Conservation (phyloP, 2,888 invertebrate genomes). For the Drosophila kanekoi region DNA sequence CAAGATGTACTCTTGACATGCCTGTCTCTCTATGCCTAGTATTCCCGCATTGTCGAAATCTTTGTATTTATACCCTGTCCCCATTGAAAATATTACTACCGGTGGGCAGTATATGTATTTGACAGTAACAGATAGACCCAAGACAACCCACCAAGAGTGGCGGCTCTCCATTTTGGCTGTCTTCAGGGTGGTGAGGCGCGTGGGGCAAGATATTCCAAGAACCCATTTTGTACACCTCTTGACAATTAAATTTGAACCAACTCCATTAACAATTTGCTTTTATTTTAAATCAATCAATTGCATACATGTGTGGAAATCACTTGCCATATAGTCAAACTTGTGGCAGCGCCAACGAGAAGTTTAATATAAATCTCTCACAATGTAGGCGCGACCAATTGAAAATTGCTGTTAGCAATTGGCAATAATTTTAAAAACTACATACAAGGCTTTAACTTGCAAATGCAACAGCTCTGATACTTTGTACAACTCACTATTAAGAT, state of each 20-base stretch:
- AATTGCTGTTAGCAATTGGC: conserved; percentile 50
- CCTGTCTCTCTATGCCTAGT: no score
- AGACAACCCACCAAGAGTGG: no score
- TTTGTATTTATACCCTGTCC: no score
- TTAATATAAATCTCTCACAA: conserved; percentile 84
- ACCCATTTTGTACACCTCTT: not conserved
- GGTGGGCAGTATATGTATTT: no score
- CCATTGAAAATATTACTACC: no score
- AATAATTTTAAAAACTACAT: conserved; percentile 40
- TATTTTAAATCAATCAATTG: conserved; percentile 24
- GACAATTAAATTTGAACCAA: not conserved
- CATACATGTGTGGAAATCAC: conserved; percentile 27
- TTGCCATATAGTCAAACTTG: conserved; percentile 37
- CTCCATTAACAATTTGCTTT: conserved; percentile 23
- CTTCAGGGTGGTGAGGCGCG: no score
- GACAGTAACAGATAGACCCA: no score
- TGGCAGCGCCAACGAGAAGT: conserved; percentile 77
- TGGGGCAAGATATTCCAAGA: no score
- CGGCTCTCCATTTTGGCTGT: no score
- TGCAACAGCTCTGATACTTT: conserved; percentile 37
- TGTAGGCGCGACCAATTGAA: conserved; percentile 34
- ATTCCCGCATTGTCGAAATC: no score
- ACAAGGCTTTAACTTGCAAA: conserved; percentile 54
- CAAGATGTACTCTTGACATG: no score
- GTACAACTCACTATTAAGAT: conserved; percentile 39